Conservation (phyloP, 2,797 vertebrate genomes). For the Cyprinella venusta region DNA sequence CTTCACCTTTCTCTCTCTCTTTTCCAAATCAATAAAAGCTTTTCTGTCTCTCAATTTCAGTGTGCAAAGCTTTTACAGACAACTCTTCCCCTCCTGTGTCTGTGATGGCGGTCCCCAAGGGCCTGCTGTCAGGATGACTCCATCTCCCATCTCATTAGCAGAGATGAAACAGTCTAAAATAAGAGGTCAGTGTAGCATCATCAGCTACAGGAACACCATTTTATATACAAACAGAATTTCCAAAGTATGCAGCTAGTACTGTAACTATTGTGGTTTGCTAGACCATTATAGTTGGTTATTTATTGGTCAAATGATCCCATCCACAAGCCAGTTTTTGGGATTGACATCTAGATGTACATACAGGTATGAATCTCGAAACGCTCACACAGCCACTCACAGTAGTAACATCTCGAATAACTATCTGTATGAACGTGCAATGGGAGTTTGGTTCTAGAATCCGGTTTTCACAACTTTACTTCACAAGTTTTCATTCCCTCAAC, state of each 20-base stretch:
- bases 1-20: conserved; percentile 11
- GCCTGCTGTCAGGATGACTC: conserved; percentile 35
- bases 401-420: neutral
- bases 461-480: too few species aligned
- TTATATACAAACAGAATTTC: neutral
- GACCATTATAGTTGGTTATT: neutral
- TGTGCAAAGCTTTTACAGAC: conserved; percentile 29
- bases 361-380: neutral
- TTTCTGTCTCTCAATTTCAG: conserved; percentile 26
- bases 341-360: neutral
- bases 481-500: conserved; percentile 29
- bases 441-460: too few species aligned
- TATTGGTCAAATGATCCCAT: neutral
- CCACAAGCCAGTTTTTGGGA: neutral
- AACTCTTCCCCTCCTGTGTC: conserved; percentile 1
- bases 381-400: neutral
- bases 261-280: neutral
- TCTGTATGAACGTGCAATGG: neutral
- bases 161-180: conserved; percentile 14
- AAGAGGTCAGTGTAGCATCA: conserved; percentile 19
- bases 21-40: conserved; percentile 7
- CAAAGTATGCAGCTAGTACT: neutral
- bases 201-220: conserved; percentile 3
- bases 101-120: conserved; percentile 2
- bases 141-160: conserved; percentile 1